Evolutionary conservation across 2,797 vertebrate genomes (phyloP).

Genomic region (Spondyliosoma cantharus): DNA sequence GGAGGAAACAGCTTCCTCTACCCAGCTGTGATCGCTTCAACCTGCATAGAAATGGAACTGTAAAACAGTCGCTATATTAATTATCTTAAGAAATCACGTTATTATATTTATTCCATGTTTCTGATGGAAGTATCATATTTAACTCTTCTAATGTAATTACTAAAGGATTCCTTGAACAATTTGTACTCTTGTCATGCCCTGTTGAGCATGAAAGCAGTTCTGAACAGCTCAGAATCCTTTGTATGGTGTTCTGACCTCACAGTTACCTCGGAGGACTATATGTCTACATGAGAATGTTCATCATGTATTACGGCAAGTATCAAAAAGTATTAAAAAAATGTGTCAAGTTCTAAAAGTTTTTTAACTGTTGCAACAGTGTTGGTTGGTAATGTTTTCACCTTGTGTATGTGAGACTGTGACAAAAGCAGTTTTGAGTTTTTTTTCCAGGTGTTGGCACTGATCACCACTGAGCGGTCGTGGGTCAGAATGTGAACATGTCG

Average conservation of each 20-base stretch:
- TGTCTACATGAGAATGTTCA: neutral
- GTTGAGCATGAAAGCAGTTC: neutral
- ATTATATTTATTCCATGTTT: neutral
- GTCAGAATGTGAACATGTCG: too few relatives aligned
- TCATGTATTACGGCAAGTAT: neutral
- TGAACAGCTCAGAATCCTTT: neutral
- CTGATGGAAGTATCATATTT: neutral
- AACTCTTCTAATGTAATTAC: neutral
- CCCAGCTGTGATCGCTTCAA: neutral
- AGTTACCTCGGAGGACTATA: neutral
- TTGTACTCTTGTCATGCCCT: neutral
- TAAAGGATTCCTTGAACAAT: neutral
- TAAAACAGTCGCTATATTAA: neutral
- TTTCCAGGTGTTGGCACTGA: too few relatives aligned
- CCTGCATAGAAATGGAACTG: neutral
- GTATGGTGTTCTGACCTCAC: neutral
- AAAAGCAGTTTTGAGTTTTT: too few relatives aligned
- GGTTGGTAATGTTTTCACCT: too few relatives aligned
- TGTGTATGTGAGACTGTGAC: too few relatives aligned
- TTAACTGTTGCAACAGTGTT: too few relatives aligned
- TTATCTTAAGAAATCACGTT: neutral
- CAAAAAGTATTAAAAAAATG: neutral
- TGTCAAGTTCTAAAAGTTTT: neutral
- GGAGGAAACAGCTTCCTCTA: conserved; percentile 27
- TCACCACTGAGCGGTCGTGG: too few relatives aligned